Base-by-base conservation (phyloP, 2,797 vertebrate genomes). In the Lophius americanus region DNA sequence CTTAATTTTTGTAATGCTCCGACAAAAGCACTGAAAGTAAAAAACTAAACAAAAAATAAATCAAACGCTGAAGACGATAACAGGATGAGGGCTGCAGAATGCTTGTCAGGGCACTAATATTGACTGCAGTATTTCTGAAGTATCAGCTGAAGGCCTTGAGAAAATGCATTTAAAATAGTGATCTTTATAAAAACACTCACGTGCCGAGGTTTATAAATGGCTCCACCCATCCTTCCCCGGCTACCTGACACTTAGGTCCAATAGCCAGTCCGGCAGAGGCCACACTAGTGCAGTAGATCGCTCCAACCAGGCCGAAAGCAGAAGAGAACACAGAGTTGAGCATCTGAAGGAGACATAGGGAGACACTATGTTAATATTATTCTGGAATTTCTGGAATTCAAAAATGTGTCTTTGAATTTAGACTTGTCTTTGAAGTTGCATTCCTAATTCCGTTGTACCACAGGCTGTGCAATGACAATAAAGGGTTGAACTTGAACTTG, bases 241-340 rank as follows among this genome's bases (percentile, higher is more conserved):
- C 44, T 8, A 79, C 0, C 43, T 0, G 0, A 62, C 94, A 95
- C 69, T 73, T 86, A 37, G 93, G 94, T 51, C 93, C 94, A 3
- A 87, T 64, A 12, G 89, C 91, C 76, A 95, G 62, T n/a, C 74
- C 94, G 1, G 93, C 81, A 0, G 91, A 90, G 23, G 94, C 67
- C 32, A 94, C 92, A 7, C 90, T 87, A 62, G 65, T 83, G 82
- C 91, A 88, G 85, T 94, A 95, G 51, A 89, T 73, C 0, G 90
- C 81, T n/a, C 94, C 94, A 5, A 86, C 6, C 6, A 92, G 3
- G 4, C 94, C 94, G 1, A 95, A 93, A 0, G 51, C 85, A 23
- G 94, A 94, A 1, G 84, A 95, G 68, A 94, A 92, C 7, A 94
- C 92, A 0, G 93, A 94, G 83, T 59, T 94, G 68, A 94, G 73